A percentile compares a stretch with the other conserved stretches of the same genome.
These are phyloP conservation scores for Valencia hispanica DNA, from an alignment of 2,797 vertebrate species.

Conservation along the genomic window DNA sequence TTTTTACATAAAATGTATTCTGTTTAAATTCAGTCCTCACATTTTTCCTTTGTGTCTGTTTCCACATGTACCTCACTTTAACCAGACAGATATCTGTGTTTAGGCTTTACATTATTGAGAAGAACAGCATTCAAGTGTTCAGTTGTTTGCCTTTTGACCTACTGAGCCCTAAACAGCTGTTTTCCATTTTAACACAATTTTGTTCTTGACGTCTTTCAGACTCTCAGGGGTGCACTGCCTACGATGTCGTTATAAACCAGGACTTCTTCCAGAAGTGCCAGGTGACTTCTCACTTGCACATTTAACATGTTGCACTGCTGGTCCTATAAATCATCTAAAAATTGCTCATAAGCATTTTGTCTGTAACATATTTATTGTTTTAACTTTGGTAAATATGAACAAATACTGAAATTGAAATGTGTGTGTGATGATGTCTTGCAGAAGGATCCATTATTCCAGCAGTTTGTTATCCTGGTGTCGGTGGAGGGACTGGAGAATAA, in stretches of 20 bases:
- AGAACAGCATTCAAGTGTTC: too few species aligned
- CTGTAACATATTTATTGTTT: too few species aligned
- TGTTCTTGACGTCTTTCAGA: constrained; percentile 55
- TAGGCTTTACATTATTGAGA: too few species aligned
- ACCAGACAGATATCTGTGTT: too few species aligned
- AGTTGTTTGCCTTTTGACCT: background rate
- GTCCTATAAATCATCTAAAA: background rate
- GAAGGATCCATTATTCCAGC: constrained; percentile 83
- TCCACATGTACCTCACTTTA: too few species aligned
- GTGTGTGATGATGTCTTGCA: constrained; percentile 47
- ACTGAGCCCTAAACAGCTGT: background rate
- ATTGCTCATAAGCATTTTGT: too few species aligned
- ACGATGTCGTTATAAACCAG: constrained; percentile 88
- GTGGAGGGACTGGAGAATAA: constrained; percentile 91
- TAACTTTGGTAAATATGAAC: too few species aligned
- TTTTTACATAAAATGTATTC: too few species aligned
- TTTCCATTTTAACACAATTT: background rate
- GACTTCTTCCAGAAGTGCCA: constrained; percentile 87
- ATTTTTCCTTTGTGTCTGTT: too few species aligned
- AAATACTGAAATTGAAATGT: background rate
- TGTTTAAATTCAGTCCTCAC: too few species aligned
- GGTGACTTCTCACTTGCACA: constrained; percentile 65
- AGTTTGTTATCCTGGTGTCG: constrained; percentile 87
- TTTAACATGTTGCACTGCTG: background rate
- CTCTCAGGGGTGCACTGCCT: constrained; percentile 86